phyloP scores from a whole-genome alignment of 2,888 invertebrate genomes.

The Stenotaenia linearis region DNA sequence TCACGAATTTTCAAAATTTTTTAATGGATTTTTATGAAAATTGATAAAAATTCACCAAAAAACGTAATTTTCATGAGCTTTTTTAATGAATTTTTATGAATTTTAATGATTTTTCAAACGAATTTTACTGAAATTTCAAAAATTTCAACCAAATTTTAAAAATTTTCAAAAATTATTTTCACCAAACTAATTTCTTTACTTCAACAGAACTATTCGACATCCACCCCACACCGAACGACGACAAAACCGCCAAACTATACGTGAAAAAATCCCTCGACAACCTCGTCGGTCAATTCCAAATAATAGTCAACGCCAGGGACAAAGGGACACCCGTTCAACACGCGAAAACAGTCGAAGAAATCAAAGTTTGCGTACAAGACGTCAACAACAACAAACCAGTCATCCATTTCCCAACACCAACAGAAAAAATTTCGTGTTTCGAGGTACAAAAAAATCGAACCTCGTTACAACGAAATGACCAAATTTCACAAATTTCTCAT shows the following conservation, averaged over 20 bases:
- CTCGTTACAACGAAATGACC: too few species aligned
- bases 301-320: not conserved
- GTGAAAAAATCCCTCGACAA: not conserved
- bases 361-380: not conserved
- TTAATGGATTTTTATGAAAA: too few species aligned
- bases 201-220: not conserved
- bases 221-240: not conserved
- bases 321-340: not conserved
- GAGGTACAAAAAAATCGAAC: not conserved
- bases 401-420: not conserved
- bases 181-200: not conserved
- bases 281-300: not conserved
- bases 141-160: too few species aligned
- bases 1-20: too few species aligned
- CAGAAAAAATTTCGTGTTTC: not conserved
- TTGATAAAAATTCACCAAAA: too few species aligned
- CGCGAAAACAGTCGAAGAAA: not conserved
- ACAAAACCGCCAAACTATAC: not conserved
- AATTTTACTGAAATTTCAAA: too few species aligned
- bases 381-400: not conserved
- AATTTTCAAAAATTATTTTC: not conserved
- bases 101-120: too few species aligned
- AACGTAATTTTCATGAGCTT: too few species aligned
- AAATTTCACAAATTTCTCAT: too few species aligned
- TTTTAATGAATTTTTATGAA: too few species aligned